phyloP scores from a whole-genome alignment of 2,113 vertebrate species.

The Recurvirostra avosetta region DNA sequence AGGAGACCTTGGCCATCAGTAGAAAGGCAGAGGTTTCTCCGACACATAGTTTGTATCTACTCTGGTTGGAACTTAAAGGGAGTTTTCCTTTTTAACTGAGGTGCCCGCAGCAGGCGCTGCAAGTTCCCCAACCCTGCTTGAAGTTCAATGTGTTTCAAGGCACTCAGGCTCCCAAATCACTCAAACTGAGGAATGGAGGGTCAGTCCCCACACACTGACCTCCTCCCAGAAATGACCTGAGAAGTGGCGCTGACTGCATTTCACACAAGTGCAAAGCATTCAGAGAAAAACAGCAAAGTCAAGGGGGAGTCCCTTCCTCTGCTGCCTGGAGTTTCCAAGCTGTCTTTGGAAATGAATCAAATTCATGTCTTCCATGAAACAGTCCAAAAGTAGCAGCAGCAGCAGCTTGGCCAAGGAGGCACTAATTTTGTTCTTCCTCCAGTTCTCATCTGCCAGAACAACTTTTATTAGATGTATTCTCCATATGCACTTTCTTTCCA shows the following conservation, averaged over 20 bases:
- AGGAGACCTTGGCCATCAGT: neutral
- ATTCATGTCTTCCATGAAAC: slow-evolving; percentile 18
- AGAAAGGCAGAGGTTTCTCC: neutral
- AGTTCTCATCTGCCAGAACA: neutral
- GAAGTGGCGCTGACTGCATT: neutral
- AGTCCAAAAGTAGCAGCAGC: slow-evolving; percentile 18
- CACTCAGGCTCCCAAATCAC: neutral
- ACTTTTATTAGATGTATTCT: neutral
- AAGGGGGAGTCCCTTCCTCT: slow-evolving; percentile 27
- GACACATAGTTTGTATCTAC: neutral
- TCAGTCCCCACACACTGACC: neutral
- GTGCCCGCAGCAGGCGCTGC: neutral
- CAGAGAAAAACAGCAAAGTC: neutral
- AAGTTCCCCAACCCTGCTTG: neutral
- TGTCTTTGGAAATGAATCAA: slow-evolving; percentile 42
- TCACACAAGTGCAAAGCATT: neutral
- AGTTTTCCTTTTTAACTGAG: neutral
- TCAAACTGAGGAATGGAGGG: neutral
- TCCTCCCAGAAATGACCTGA: neutral
- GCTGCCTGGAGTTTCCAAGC: slow-evolving; percentile 45
- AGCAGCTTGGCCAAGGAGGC: neutral
- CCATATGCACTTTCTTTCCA: neutral
- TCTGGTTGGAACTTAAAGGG: neutral
- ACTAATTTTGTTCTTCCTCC: neutral
- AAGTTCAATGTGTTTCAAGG: neutral